phyloP scores from a whole-genome alignment of 2,797 vertebrate genomes.

The Numenius phaeopus region DNA sequence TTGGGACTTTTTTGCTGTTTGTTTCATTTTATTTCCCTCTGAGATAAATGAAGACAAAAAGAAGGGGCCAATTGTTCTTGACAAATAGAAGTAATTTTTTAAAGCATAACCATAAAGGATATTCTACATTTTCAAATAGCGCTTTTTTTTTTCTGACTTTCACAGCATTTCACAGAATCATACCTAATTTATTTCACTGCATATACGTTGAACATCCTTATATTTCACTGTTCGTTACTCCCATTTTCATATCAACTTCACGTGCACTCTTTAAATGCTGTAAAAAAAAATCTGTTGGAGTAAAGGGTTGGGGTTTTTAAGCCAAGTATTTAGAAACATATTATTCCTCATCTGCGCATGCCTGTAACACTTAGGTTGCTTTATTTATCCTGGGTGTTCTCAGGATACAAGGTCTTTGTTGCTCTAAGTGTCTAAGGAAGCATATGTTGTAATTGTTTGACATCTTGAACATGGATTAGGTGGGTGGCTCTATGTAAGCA shows the following conservation, averaged over 20 bases:
- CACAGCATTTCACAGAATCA: not conserved
- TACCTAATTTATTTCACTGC: slow-evolving; percentile 16
- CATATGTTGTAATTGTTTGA: slow-evolving; percentile 47
- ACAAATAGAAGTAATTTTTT: slow-evolving; percentile 35
- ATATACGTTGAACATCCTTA: not conserved
- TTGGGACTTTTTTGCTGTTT: slow-evolving; percentile 44
- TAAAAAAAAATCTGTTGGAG: not conserved
- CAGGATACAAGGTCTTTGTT: not conserved
- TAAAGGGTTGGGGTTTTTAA: not conserved
- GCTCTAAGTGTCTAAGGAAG: slow-evolving; percentile 26
- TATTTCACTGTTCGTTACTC: not conserved
- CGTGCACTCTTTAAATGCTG: not conserved
- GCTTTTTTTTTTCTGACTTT: not conserved
- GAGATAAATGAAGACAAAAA: slow-evolving; percentile 64
- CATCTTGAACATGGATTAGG: slow-evolving; percentile 19
- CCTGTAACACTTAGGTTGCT: not conserved
- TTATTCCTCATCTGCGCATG: not conserved
- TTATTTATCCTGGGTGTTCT: not conserved
- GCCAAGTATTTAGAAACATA: not conserved
- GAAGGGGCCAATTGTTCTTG: slow-evolving; percentile 34
- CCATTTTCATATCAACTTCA: not conserved
- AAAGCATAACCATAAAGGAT: not conserved
- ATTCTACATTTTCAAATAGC: not conserved
- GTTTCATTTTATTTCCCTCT: slow-evolving; percentile 53
- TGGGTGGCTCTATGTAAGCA: slow-evolving; percentile 35